Conservation (phyloP, 2,113 vertebrate species). For the Platycercus adscitus region DNA sequence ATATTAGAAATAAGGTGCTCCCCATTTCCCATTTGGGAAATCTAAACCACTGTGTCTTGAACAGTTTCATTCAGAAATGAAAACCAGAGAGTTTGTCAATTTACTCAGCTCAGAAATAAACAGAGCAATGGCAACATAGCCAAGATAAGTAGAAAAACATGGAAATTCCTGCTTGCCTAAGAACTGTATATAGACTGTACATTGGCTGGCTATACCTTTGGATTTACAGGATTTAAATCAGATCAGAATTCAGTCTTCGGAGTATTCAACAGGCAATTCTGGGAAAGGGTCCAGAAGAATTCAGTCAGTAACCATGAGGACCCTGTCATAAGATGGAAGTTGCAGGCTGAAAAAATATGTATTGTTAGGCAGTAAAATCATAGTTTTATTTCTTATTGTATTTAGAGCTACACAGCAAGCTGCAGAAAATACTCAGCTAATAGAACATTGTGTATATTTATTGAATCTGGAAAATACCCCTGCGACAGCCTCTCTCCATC, state of each 20-base stretch:
- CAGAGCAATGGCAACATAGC: neutral
- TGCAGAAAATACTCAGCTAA: conserved; percentile 1
- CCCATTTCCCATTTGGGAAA: neutral
- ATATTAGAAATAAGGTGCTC: neutral
- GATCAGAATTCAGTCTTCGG: neutral
- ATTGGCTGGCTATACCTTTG: neutral
- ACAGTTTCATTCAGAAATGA: neutral
- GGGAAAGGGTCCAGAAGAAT: conserved; percentile 6
- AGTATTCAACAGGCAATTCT: neutral
- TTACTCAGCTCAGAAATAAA: neutral
- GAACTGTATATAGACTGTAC: neutral
- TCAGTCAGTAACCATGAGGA: neutral
- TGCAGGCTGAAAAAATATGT: neutral
- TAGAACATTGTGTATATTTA: neutral
- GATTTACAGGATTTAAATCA: conserved; percentile 33
- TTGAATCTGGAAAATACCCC: neutral
- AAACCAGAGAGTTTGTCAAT: neutral
- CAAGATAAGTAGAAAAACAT: conserved; percentile 40
- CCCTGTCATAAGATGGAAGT: neutral
- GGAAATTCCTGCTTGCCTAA: conserved; percentile 7
- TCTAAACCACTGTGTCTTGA: neutral
- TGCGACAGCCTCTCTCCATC: neutral
- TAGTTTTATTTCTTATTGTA: neutral
- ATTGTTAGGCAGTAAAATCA: neutral
- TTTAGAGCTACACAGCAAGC: neutral